Percentiles rank a stretch among this genome's conserved stretches.
phyloP scores from a whole-genome alignment of 1,140 invertebrate species.

The Zaprionus inermis region DNA sequence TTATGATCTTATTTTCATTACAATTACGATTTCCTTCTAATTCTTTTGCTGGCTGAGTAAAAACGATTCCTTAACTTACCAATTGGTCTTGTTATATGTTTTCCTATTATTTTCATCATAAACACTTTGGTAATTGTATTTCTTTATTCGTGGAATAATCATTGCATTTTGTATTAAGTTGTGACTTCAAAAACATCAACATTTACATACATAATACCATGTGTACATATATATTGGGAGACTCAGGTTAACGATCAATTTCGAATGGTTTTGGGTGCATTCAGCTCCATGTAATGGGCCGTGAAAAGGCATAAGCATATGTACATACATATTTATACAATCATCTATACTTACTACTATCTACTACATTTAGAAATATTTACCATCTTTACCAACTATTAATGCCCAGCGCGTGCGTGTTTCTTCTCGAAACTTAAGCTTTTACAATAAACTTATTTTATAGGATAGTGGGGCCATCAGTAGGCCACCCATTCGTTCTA shows the following conservation, averaged over 20 bases:
- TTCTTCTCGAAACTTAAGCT: neutral
- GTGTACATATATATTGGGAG: constrained; percentile 22
- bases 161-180: constrained; percentile 72
- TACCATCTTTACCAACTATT: neutral
- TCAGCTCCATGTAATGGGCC: neutral
- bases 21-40: constrained; percentile 12
- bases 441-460: neutral
- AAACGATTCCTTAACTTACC: constrained; percentile 26
- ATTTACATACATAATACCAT: neutral
- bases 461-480: neutral
- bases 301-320: neutral
- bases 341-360: neutral
- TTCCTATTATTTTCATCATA: constrained; percentile 2
- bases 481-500: neutral
- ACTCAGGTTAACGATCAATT: constrained; percentile 20
- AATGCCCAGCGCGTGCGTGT: neutral
- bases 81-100: constrained; percentile 17
- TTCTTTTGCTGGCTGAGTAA: constrained; percentile 13
- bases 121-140: constrained; percentile 1
- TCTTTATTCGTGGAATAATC: constrained; percentile 19
- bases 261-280: constrained; percentile 17
- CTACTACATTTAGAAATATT: neutral
- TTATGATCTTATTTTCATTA: neutral
- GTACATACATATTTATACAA: neutral
- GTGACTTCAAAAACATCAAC: constrained; percentile 24